phyloP scores from a whole-genome alignment of 37 sponge, comb jelly and placozoan genomes.

The Diacarnus erythraeanus region DNA sequence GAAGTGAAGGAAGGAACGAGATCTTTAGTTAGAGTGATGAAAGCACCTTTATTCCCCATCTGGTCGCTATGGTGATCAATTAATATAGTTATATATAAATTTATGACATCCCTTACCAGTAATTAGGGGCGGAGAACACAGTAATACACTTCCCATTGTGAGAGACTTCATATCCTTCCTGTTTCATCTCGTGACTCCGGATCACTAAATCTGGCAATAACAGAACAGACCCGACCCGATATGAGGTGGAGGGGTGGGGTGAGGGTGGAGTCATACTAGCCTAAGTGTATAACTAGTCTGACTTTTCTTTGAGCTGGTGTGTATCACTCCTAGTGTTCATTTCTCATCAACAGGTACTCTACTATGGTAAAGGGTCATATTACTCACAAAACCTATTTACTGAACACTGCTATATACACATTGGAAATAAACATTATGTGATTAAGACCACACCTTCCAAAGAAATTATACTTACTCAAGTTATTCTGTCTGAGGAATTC shows the following conservation, averaged over 20 bases:
- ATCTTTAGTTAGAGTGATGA: conserved; percentile 77
- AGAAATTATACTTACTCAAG: too few species aligned
- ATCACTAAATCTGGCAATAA: conserved; percentile 72
- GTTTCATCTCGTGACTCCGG: conserved; percentile 96
- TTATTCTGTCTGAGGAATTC: conserved; percentile 74
- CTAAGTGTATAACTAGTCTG: background rate
- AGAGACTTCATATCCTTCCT: conserved; percentile 94
- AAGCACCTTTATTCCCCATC: conserved; percentile 99
- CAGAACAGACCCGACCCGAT: too few species aligned
- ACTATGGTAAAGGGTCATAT: too few species aligned
- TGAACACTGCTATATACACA: background rate
- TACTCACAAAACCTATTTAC: background rate
- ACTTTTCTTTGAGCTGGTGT: background rate
- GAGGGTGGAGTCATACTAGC: background rate
- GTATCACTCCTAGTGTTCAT: too few species aligned
- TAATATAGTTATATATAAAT: background rate
- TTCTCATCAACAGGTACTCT: too few species aligned
- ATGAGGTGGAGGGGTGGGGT: too few species aligned
- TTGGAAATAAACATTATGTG: background rate
- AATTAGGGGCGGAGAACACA: conserved; percentile 99
- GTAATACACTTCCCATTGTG: conserved; percentile 95
- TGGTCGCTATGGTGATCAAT: conserved; percentile 72
- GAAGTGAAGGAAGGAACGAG: conserved; percentile 87
- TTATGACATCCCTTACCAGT: conserved; percentile 77
- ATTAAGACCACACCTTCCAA: background rate